A percentile compares a stretch with the other conserved stretches of the same genome.
phyloP scores from a whole-genome alignment of 2,113 vertebrate genomes.

The Mesitornis unicolor region DNA sequence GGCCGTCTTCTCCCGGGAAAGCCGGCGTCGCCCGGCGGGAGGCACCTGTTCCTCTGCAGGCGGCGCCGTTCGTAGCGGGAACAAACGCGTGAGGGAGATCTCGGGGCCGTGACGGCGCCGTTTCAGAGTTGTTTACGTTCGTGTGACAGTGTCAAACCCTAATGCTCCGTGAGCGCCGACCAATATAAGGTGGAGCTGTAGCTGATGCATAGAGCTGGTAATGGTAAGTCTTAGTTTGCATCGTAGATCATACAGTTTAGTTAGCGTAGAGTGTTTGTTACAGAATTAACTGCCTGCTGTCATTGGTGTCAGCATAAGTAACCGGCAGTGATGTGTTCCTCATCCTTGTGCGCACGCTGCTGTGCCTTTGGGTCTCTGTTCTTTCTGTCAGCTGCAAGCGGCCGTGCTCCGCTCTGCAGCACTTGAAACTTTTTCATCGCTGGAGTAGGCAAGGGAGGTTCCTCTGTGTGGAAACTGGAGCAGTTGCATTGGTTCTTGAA shows the following conservation, averaged over 20 bases:
- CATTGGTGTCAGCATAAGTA: rapidly evolving
- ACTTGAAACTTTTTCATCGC: neutral
- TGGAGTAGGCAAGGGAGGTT: neutral
- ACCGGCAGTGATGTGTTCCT: neutral
- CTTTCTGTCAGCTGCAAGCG: neutral
- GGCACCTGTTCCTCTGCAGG: neutral
- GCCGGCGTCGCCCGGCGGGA: neutral
- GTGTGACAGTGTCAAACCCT: neutral
- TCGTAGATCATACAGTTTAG: neutral
- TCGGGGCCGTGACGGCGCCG: neutral
- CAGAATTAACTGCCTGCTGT: neutral
- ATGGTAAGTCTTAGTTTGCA: neutral
- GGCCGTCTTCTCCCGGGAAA: neutral
- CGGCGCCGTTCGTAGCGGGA: neutral
- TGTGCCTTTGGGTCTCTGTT: neutral
- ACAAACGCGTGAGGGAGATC: neutral
- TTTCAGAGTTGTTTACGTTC: neutral
- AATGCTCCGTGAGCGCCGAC: neutral
- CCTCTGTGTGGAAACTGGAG: neutral
- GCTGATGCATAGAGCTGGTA: neutral
- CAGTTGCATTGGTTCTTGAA: neutral
- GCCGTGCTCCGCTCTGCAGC: neutral
- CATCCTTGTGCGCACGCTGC: rapidly evolving
- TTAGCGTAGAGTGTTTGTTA: neutral
- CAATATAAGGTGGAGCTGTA: neutral